Base-by-base conservation (phyloP, 2,113 vertebrate species). In the Phasianus colchicus region DNA sequence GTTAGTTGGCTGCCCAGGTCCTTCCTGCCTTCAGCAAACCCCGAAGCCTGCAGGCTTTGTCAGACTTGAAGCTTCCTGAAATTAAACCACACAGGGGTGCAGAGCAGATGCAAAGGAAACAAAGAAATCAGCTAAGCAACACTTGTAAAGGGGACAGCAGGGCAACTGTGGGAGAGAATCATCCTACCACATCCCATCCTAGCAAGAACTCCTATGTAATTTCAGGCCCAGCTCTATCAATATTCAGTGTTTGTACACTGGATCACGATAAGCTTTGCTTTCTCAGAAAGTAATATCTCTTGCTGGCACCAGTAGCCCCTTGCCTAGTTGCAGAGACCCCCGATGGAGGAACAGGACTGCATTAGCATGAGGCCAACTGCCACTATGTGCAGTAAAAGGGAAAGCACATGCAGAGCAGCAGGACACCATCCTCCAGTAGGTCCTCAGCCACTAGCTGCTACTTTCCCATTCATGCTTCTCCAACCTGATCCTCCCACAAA, bases 1-100 rank as follows among this genome's bases (percentile, higher is more conserved):
- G 48, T 45, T 54, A 43, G 2, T 6, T 11, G 7, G 10, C 45
- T 3, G 2, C 27, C 36, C 1, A 0, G 8, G 50, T 48, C 60
- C 80, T 86, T 86, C 89, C 86, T 93, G 64, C 63, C 43, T 77
- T 24, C 42, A 58, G 45, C 67, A 90, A 91, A 85, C 52, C 45
- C 13, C 8, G 29, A 60, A 38, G 22, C 43, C 64, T 74, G 55
- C 0, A 0, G 13, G 45, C 58, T 91, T 91, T 0, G 0, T 42
- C 50, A 89, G 14, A 9, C 73, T 79, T 63, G n/a, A 60, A 58
- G 58, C 13, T 79, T 65, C 47, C 80, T 14, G n/a, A 82, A 18
- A 45, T n/a, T 5, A 81, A 60, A 38, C 24, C 15, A 16, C 47
- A 22, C 15, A 58, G 58, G n/a, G 58, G 29, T 42, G 34, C 42